A percentile compares a stretch with the other conserved stretches of the same genome.
phyloP scores from a whole-genome alignment of 2,113 vertebrate genomes.

The Chlamydotis undulata region DNA sequence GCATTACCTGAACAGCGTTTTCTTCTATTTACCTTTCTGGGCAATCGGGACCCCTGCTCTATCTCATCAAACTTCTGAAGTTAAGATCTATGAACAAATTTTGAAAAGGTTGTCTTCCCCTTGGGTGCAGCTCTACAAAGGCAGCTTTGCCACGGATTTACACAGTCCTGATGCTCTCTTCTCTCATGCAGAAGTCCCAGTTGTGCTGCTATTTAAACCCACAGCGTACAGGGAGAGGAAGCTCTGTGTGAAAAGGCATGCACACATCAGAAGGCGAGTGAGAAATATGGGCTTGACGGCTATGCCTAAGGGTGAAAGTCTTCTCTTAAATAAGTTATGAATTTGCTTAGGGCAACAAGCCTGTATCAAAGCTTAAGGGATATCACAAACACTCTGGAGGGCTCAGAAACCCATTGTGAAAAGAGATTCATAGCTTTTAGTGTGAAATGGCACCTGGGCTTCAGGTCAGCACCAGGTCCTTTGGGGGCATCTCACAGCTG shows the following conservation, averaged over 20 bases:
- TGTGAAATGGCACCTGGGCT: background rate
- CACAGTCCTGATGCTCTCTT: background rate
- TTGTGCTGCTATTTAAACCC: background rate
- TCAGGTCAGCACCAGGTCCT: background rate
- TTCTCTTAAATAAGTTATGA: conserved; percentile 47
- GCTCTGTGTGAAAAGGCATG: background rate
- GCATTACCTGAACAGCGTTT: background rate
- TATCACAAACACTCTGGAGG: background rate
- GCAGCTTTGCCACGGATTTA: background rate
- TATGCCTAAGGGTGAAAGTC: conserved; percentile 54
- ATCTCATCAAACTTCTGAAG: background rate
- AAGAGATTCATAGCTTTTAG: background rate
- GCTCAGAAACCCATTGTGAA: background rate
- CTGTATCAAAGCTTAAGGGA: conserved; percentile 20
- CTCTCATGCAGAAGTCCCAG: background rate
- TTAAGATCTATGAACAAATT: background rate
- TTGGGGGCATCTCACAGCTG: background rate
- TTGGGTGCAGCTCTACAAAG: background rate
- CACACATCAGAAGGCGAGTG: background rate
- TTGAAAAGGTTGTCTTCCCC: background rate
- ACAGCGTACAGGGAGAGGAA: background rate
- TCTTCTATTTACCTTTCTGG: conserved; percentile 46
- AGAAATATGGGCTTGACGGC: conserved; percentile 12
- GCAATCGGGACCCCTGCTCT: background rate
- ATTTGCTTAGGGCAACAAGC: conserved; percentile 46